Conservation (phyloP, 2,797 vertebrate species). For the Siniperca undulata region DNA sequence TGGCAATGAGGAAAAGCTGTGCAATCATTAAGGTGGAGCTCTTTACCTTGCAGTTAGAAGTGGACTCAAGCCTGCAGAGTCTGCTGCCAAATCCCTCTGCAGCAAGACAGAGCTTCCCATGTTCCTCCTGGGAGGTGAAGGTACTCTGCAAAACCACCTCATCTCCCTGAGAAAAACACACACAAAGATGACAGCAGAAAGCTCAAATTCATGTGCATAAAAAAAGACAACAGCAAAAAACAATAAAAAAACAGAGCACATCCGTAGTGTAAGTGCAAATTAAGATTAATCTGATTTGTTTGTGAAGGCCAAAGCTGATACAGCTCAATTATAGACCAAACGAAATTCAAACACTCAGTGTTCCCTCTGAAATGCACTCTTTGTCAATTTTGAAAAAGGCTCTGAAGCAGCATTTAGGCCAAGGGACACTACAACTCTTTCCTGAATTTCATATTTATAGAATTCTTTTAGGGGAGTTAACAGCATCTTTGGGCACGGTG, state of each 20-base stretch:
- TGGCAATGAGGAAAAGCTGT: neutral
- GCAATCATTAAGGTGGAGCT: neutral
- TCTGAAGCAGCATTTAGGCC: neutral
- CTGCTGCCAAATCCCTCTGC: slow-evolving; percentile 94
- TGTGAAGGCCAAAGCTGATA: slow-evolving; percentile 2
- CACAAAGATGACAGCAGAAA: slow-evolving; percentile 26
- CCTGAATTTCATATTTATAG: neutral
- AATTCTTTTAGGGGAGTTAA: neutral
- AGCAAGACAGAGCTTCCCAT: slow-evolving; percentile 93
- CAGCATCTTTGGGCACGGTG: neutral
- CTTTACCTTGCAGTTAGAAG: slow-evolving; percentile 93
- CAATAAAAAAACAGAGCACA: neutral
- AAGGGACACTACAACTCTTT: neutral
- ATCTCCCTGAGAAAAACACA: slow-evolving; percentile 86
- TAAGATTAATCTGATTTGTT: neutral
- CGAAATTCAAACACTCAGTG: neutral
- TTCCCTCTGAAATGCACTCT: neutral
- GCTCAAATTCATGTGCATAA: neutral
- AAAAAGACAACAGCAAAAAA: too few relatives aligned
- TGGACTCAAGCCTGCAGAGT: slow-evolving; percentile 93
- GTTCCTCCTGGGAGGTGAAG: slow-evolving; percentile 88
- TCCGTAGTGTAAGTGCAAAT: neutral
- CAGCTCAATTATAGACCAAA: slow-evolving; percentile 9
- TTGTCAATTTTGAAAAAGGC: too few relatives aligned
- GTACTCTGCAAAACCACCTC: slow-evolving; percentile 94